Evolutionary conservation across 2,888 invertebrate genomes (phyloP).

Genomic region (Limnephilus auricula): DNA sequence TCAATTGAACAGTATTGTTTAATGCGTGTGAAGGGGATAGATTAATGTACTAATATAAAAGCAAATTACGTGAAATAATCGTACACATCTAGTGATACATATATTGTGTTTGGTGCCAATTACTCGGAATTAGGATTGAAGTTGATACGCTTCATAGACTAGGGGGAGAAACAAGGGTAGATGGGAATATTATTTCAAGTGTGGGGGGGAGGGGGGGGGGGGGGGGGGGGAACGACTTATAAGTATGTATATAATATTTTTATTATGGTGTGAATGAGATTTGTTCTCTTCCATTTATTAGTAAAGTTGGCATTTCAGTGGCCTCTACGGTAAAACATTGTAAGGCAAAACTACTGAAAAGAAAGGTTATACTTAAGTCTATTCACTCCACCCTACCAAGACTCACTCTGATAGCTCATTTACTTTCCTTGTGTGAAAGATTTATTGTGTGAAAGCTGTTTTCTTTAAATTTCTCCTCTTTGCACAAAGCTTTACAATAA

Average conservation of each 20-base stretch:
- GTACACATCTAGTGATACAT: background rate
- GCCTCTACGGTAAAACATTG: background rate
- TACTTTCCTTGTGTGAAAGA: background rate
- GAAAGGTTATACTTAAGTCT: background rate
- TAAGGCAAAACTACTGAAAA: background rate
- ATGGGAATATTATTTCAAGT: background rate
- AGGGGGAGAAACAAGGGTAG: background rate
- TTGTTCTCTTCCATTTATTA: background rate
- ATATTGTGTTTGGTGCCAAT: slow-evolving; percentile 22
- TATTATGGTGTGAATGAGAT: background rate
- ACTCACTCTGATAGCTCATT: background rate
- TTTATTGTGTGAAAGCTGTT: background rate
- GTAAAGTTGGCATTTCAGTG: background rate
- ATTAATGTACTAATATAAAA: background rate
- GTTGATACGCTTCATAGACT: background rate
- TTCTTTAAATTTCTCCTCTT: background rate
- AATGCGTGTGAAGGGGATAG: background rate
- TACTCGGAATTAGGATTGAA: background rate
- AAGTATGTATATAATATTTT: no score
- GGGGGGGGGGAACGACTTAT: background rate
- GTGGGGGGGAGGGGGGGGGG: background rate
- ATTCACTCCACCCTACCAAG: background rate
- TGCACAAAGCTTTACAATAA: background rate
- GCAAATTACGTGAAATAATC: background rate
- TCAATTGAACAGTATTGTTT: background rate